phyloP scores from a whole-genome alignment of 23 tunicate genomes.

The Ciona savignyi region DNA sequence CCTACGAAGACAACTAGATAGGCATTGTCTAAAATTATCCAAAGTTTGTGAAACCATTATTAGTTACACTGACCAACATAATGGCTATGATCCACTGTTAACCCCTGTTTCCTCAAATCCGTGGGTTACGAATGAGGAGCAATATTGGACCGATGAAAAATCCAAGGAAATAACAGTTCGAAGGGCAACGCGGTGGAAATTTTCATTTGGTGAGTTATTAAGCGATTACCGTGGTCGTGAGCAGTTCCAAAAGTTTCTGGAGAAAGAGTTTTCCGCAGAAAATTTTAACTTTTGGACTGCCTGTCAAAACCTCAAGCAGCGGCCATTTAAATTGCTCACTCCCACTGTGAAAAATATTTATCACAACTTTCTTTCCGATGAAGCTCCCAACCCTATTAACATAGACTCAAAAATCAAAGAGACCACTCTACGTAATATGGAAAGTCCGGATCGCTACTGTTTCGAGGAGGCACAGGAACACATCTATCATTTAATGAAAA shows the following conservation, averaged over 20 bases:
- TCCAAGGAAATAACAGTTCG: slow-evolving; percentile 49
- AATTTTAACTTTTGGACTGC: slow-evolving; percentile 86
- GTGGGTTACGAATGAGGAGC: slow-evolving; percentile 77
- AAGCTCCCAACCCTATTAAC: slow-evolving; percentile 67
- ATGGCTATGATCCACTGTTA: slow-evolving; percentile 58
- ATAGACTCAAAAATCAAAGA: slow-evolving; percentile 86
- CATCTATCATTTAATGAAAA: slow-evolving; percentile 91
- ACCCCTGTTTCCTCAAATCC: slow-evolving; percentile 55
- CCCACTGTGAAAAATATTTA: slow-evolving; percentile 47
- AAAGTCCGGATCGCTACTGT: slow-evolving; percentile 72
- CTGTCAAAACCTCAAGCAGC: slow-evolving; percentile 48
- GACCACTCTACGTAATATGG: slow-evolving; percentile 54
- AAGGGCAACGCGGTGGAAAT: slow-evolving; percentile 81
- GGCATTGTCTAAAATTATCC: slow-evolving; percentile 94
- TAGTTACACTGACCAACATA: slow-evolving; percentile 54
- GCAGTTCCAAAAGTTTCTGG: slow-evolving; percentile 83
- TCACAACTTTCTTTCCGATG: slow-evolving; percentile 53
- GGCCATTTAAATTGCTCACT: slow-evolving; percentile 51
- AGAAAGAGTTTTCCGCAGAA: slow-evolving; percentile 94
- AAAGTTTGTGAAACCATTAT: slow-evolving; percentile 76
- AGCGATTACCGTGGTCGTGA: slow-evolving; percentile 53
- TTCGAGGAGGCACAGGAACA: slow-evolving; percentile 96
- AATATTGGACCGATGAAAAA: slow-evolving; percentile 36
- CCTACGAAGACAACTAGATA: slow-evolving; percentile 50
- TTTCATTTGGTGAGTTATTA: slow-evolving; percentile 79